A percentile compares a stretch with the other conserved stretches of the same genome.
Evolutionary conservation across 2,888 invertebrate genomes (phyloP).

Genomic region (Polia nebulosa): DNA sequence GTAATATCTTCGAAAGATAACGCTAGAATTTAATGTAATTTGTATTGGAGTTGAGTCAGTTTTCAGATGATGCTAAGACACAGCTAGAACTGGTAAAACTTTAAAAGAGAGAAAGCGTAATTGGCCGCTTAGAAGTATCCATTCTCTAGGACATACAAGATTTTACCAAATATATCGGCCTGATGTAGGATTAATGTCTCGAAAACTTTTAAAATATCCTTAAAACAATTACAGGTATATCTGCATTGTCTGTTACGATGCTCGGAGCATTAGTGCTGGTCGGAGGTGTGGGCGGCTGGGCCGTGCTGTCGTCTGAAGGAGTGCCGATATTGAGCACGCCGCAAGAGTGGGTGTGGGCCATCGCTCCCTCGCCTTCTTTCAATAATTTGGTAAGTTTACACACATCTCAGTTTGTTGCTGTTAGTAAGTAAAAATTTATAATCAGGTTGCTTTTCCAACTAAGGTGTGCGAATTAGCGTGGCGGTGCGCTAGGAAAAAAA

Average conservation of each 20-base stretch:
- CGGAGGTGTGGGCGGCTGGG: conserved; percentile 88
- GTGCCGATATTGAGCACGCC: conserved; percentile 80
- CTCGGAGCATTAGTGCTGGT: conserved; percentile 83
- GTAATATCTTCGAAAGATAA: background rate
- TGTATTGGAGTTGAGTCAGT: background rate
- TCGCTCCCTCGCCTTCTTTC: conserved; percentile 80
- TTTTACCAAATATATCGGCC: background rate
- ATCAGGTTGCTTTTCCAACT: too few relatives aligned
- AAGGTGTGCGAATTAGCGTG: too few relatives aligned
- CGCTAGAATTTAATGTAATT: background rate
- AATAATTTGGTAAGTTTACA: conserved; percentile 79
- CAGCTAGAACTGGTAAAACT: background rate
- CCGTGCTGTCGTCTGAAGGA: conserved; percentile 85
- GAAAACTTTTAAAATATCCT: background rate
- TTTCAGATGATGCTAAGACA: background rate
- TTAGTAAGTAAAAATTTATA: background rate
- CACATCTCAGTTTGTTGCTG: background rate
- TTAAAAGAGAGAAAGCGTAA: background rate
- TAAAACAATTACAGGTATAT: conserved; percentile 76
- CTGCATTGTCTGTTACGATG: conserved; percentile 83
- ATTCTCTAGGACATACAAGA: background rate
- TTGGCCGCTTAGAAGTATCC: background rate
- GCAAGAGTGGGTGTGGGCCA: conserved; percentile 88
- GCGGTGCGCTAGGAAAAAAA: too few relatives aligned
- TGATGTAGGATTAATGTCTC: background rate